Evolutionary conservation across 2,113 vertebrate genomes (phyloP).

Genomic region (Aleadryas rufinucha): DNA sequence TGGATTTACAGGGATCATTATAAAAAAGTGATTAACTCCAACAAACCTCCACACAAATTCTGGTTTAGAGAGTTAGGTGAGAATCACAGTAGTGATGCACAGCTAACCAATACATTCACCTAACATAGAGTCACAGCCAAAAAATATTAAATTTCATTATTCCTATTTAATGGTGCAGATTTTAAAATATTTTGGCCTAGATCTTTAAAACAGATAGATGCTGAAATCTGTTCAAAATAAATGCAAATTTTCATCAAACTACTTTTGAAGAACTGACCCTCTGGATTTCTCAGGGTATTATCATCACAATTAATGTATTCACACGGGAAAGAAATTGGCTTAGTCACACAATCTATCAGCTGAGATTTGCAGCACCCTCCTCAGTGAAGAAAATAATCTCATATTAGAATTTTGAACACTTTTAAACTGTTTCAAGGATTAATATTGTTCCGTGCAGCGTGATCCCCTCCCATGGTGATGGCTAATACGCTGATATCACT

Average conservation of each 20-base stretch:
- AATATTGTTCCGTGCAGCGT: neutral
- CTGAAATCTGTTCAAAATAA: neutral
- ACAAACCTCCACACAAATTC: conserved; percentile 15
- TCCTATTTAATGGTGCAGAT: neutral
- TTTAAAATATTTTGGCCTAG: neutral
- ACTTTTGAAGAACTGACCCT: neutral
- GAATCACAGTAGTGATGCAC: conserved; percentile 1
- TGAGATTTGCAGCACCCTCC: neutral
- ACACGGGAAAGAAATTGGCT: neutral
- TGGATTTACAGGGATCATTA: conserved; percentile 58
- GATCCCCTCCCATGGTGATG: neutral
- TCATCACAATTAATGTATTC: conserved; percentile 8
- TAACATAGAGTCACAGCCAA: neutral
- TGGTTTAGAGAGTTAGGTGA: neutral
- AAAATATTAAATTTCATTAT: neutral
- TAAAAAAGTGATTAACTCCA: conserved; percentile 51
- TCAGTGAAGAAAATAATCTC: neutral
- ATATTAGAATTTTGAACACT: neutral
- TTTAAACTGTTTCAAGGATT: neutral
- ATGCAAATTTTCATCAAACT: neutral
- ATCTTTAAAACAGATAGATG: neutral
- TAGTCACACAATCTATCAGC: neutral
- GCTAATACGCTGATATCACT: neutral
- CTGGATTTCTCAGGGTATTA: conserved; percentile 13
- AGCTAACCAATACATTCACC: neutral